Conservation (phyloP, 2,888 invertebrate species). For the Hedychridium roseum region DNA sequence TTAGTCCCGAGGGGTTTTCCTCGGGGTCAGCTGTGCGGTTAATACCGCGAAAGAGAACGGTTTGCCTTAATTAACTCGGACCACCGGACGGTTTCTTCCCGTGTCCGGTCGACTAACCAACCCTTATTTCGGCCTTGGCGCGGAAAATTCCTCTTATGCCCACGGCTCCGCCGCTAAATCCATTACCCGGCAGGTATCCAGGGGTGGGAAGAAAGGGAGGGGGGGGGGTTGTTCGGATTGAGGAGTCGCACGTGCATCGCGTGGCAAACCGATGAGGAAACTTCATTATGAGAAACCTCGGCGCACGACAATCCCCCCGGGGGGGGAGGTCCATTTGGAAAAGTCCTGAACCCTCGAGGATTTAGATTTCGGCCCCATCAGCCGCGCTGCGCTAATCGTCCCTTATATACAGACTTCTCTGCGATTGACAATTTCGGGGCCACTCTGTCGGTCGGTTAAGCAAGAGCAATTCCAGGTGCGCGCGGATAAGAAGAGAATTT, state of each 20-base stretch:
- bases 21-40: no score
- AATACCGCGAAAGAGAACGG: no score
- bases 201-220: background rate
- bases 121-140: constrained; percentile 12
- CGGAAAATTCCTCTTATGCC: constrained; percentile 46
- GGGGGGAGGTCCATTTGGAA: constrained; percentile 22
- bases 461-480: no score
- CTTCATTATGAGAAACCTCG: constrained; percentile 42
- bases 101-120: no score
- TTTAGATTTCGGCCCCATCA: background rate
- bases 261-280: constrained; percentile 34
- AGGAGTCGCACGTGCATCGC: constrained; percentile 38
- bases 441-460: no score
- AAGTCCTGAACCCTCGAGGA: constrained; percentile 22
- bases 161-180: constrained; percentile 33
- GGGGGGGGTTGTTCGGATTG: constrained; percentile 12
- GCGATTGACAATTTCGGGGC: no score
- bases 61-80: constrained; percentile 52
- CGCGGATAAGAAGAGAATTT: no score
- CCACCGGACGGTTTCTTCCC: constrained; percentile 31
- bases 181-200: constrained; percentile 26
- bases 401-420: no score
- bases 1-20: no score
- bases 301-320: constrained; percentile 26
- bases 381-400: no score